A percentile compares a stretch with the other conserved stretches of the same genome.
Conservation (phyloP, 2,797 vertebrate species). For the Parauchenoglanis punctatus region DNA sequence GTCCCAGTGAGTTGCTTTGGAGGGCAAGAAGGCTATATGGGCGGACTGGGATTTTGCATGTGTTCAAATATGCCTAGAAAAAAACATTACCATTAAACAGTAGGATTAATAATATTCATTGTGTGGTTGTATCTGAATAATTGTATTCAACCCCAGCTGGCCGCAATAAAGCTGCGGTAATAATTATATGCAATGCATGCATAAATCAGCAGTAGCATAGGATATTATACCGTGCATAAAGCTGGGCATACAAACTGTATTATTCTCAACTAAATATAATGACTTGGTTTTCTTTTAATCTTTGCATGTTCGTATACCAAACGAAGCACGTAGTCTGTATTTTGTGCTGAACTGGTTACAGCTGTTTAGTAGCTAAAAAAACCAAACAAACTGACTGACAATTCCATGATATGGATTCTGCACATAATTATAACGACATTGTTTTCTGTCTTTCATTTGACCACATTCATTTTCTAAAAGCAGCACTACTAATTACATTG, state of each 20-base stretch:
- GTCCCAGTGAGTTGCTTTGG: not conserved
- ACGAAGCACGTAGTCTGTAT: too few relatives aligned
- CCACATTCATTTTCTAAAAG: not conserved
- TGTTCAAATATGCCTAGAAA: not conserved
- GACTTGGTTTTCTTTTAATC: not conserved
- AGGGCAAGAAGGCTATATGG: not conserved
- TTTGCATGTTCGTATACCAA: not conserved
- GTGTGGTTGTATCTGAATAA: not conserved
- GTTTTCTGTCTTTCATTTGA: not conserved
- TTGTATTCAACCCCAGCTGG: not conserved
- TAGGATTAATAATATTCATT: not conserved
- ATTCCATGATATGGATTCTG: not conserved
- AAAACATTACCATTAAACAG: not conserved
- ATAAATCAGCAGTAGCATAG: too few relatives aligned
- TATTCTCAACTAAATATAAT: not conserved
- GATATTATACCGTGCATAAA: not conserved
- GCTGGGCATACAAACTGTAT: not conserved
- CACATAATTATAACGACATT: not conserved
- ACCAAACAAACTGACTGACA: not conserved
- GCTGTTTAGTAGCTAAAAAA: not conserved
- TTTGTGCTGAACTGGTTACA: not conserved
- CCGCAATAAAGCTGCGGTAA: not conserved
- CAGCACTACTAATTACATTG: not conserved
- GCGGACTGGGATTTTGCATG: not conserved
- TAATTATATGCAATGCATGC: not conserved